Conservation (phyloP, 2,888 invertebrate species). For the Caenorhabditis becei region DNA sequence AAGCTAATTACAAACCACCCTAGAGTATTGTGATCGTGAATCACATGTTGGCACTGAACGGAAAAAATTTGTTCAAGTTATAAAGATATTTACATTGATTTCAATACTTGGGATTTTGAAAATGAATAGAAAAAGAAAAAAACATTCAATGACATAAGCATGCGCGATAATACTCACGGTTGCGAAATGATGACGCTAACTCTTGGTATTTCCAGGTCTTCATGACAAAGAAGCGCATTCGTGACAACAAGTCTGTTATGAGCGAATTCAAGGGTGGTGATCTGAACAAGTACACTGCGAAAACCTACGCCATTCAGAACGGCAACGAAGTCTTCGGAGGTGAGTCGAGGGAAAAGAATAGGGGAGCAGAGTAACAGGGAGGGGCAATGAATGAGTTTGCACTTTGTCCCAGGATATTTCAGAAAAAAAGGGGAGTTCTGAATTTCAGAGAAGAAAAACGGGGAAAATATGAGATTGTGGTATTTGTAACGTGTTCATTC, state of each 20-base stretch:
- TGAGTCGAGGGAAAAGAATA: slow-evolving; percentile 47
- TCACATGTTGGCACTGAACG: slow-evolving; percentile 6
- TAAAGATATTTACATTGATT: too few relatives aligned
- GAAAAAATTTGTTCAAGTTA: too few relatives aligned
- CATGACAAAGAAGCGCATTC: slow-evolving; percentile 80
- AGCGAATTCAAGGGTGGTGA: slow-evolving; percentile 80
- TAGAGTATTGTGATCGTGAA: slow-evolving; percentile 24
- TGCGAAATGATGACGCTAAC: slow-evolving; percentile 24
- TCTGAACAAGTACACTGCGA: slow-evolving; percentile 81
- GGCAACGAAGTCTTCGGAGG: slow-evolving; percentile 81
- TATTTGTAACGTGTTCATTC: too few relatives aligned
- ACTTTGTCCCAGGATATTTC: not conserved
- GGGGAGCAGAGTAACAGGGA: not conserved
- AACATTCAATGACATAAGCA: not conserved
- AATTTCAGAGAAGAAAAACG: not conserved
- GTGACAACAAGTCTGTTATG: slow-evolving; percentile 76
- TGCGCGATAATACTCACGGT: not conserved
- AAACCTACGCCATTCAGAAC: slow-evolving; percentile 80
- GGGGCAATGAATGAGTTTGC: too few relatives aligned
- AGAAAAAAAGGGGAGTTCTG: not conserved
- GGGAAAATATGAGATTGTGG: not conserved
- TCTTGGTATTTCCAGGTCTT: slow-evolving; percentile 76
- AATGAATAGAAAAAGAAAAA: too few relatives aligned
- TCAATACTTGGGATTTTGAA: too few relatives aligned
- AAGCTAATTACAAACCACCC: slow-evolving; percentile 17